Base-by-base conservation (phyloP, 2,113 vertebrate genomes). In the Hydropotes inermis region DNA sequence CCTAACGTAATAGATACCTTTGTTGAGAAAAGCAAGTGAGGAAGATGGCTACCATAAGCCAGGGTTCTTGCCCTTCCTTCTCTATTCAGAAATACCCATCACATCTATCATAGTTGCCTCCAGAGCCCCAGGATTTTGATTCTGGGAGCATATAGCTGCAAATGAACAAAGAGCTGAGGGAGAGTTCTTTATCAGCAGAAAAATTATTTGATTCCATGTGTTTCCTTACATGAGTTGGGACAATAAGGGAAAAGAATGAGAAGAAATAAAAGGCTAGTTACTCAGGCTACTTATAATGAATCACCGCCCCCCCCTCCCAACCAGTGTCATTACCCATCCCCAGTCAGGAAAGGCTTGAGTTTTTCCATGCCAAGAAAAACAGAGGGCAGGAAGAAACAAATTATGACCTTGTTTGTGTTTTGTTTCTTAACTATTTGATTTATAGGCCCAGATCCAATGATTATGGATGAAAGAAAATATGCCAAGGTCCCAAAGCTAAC, bases 391-490 rank as follows among this genome's bases (percentile, higher is more conserved):
- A 99, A 99, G 98, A 97, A 98, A 98, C 98, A 97, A 96, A 98
- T 92, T 97, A 93, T n/a, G 97, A 97, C 45, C 6, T 0, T 95
- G 97, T 98, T 98, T 97, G 98, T 98, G 98, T 98, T 96, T 96
- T 98, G 93, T 79, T 87, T 96, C 97, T 93, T 86, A 93, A 96
- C 92, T 86, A 10, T 17, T 13, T 98, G 98, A 99, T 98, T 98
- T 98, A 98, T 92, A 94, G 98, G 45, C 95, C 97, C 76, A 94
- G 98, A 98, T 98, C 89, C 89, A 98, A 92, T 52, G 98, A 99
- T 99, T 99, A 95, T 87, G 94, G 98, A 98, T 98, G 96, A 99
- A 99, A 98, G 98, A 98, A 99, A 99, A 99, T 98, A 98, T 98
- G 98, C 96, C 98, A 94, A 97, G 97, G 98, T 96, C 96, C 95